These are phyloP conservation scores for Lithodes maja DNA, from an alignment of 2,888 invertebrate genomes.

Conservation along the genomic window DNA sequence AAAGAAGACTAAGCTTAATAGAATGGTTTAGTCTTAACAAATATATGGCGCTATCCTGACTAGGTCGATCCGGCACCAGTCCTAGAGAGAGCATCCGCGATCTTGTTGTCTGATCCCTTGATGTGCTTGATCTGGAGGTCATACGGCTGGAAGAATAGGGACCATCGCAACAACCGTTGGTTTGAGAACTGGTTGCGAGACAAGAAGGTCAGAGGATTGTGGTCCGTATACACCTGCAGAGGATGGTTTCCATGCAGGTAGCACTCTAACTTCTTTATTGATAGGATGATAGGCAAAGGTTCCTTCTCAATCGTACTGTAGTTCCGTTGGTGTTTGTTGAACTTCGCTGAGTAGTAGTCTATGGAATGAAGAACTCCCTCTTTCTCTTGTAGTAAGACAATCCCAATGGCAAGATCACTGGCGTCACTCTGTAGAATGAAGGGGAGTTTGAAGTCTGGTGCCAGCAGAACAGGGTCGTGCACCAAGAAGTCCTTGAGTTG, in stretches of 20 bases:
- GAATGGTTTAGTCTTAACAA: too few species aligned
- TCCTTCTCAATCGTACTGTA: conserved; percentile 22
- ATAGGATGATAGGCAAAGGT: not conserved
- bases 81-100: too few species aligned
- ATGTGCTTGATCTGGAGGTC: too few species aligned
- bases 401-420: not conserved
- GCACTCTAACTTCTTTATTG: conserved; percentile 15
- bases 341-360: not conserved
- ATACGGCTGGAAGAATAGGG: too few species aligned
- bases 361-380: not conserved
- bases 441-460: not conserved
- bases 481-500: not conserved
- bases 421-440: conserved; percentile 23
- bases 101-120: too few species aligned
- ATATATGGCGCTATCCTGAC: too few species aligned
- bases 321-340: not conserved
- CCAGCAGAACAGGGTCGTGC: not conserved
- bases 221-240: not conserved
- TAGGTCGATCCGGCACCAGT: too few species aligned
- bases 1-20: too few species aligned
- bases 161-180: too few species aligned
- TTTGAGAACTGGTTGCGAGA: not conserved
- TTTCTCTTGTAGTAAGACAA: not conserved
- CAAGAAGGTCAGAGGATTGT: conserved; percentile 23
- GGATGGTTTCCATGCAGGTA: conserved; percentile 1